Evolutionary conservation across 2,797 vertebrate genomes (phyloP).

Genomic region (Echeneis naucrates): DNA sequence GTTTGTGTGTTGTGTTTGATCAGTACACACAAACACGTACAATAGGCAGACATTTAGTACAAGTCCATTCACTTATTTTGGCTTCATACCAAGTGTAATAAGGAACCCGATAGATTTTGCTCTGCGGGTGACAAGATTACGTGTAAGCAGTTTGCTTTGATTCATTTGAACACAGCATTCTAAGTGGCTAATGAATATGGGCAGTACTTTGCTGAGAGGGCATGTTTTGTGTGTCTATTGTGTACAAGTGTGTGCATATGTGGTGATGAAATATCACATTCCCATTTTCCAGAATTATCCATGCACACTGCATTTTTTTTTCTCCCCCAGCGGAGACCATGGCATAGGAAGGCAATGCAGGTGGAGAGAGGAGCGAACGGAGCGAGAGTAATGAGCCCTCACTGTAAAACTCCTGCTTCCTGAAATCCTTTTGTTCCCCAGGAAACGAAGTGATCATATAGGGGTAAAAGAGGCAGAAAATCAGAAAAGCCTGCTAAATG

Average conservation of each 20-base stretch:
- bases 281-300: constrained; percentile 72
- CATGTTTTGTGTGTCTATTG: constrained; percentile 55
- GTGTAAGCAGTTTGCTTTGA: constrained; percentile 78
- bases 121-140: constrained; percentile 66
- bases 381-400: constrained; percentile 62
- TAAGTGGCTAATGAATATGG: constrained; percentile 74
- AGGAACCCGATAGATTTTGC: constrained; percentile 59
- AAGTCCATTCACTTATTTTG: constrained; percentile 44
- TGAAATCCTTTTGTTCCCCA: constrained; percentile 64
- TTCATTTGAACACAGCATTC: constrained; percentile 72
- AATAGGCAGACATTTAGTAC: neutral
- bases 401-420: constrained; percentile 42
- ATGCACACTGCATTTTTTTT: constrained; percentile 45
- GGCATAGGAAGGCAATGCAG: constrained; percentile 60
- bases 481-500: constrained; percentile 33
- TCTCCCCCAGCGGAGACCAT: constrained; percentile 53
- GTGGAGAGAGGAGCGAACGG: constrained; percentile 44
- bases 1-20: constrained; percentile 15
- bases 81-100: constrained; percentile 32
- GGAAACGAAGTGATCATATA: constrained; percentile 18
- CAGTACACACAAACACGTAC: neutral
- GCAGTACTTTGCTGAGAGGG: constrained; percentile 73
- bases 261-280: constrained; percentile 72
- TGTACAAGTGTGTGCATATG: constrained; percentile 25
- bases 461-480: constrained; percentile 22